Evolutionary conservation across 2,888 invertebrate species (phyloP).

Genomic region (Parasteatoda lunata): DNA sequence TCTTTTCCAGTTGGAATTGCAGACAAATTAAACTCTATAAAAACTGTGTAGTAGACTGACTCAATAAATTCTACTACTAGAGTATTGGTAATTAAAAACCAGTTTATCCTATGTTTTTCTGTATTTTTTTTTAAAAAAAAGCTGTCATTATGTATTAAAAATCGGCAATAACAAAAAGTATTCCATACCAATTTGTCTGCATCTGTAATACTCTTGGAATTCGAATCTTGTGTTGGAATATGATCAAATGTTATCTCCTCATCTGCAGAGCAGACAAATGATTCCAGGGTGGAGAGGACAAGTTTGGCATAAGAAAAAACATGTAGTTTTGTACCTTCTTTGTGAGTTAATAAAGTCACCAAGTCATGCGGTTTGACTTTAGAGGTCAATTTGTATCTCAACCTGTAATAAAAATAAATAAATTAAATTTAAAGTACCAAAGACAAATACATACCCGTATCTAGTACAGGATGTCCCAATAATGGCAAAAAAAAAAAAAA

Average conservation of each 20-base stretch:
- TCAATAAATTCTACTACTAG: too few relatives aligned
- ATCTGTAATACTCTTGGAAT: background rate
- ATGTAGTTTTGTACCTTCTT: background rate
- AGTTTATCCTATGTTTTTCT: too few relatives aligned
- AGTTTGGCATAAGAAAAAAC: slow-evolving; percentile 45
- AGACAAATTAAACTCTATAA: too few relatives aligned
- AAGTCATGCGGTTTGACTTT: slow-evolving; percentile 54
- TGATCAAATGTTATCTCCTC: slow-evolving; percentile 71
- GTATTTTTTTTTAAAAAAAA: too few relatives aligned
- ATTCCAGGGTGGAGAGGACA: slow-evolving; percentile 68
- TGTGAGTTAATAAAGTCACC: slow-evolving; percentile 11
- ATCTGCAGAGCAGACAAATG: slow-evolving; percentile 73
- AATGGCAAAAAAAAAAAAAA: too few relatives aligned
- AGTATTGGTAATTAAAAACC: too few relatives aligned
- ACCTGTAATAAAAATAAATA: slow-evolving; percentile 13
- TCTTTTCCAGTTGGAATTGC: too few relatives aligned
- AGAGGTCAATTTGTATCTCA: slow-evolving; percentile 23
- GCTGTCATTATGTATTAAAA: too few relatives aligned
- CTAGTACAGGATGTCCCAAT: too few relatives aligned
- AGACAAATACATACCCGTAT: too few relatives aligned
- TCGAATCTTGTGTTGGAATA: slow-evolving; percentile 46
- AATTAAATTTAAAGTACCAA: background rate
- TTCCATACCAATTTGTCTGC: slow-evolving; percentile 17
- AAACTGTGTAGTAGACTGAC: too few relatives aligned
- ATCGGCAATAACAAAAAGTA: too few relatives aligned